These are phyloP conservation scores for Drosophila fulvimacula DNA, from an alignment of 2,888 invertebrate species.

Conservation along the genomic window DNA sequence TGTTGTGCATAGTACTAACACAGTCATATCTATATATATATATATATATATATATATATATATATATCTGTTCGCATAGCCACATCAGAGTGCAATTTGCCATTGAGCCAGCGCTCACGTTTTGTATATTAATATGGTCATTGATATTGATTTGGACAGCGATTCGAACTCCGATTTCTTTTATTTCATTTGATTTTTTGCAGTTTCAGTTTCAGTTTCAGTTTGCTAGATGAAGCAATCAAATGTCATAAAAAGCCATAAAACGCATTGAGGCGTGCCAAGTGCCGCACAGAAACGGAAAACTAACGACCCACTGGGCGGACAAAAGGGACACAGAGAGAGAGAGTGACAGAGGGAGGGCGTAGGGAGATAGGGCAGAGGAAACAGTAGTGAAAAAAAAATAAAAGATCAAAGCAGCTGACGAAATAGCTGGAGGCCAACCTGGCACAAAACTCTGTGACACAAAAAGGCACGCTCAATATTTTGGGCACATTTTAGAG, in stretches of 20 bases:
- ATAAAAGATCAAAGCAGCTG: slow-evolving; percentile 64
- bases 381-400: slow-evolving; percentile 15
- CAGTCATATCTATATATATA: neutral
- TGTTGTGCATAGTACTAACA: slow-evolving; percentile 13
- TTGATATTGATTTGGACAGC: slow-evolving; percentile 57
- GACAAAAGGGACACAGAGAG: slow-evolving; percentile 22
- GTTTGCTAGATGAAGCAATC: slow-evolving; percentile 48
- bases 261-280: slow-evolving; percentile 70
- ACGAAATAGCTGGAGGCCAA: slow-evolving; percentile 48
- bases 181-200: neutral
- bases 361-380: neutral
- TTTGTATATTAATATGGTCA: slow-evolving; percentile 68
- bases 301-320: slow-evolving; percentile 46
- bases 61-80: neutral
- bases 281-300: slow-evolving; percentile 45
- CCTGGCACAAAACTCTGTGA: slow-evolving; percentile 43
- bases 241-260: slow-evolving; percentile 54
- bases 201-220: slow-evolving; percentile 9
- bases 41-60: neutral
- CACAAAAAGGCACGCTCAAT: slow-evolving; percentile 26
- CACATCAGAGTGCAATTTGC: slow-evolving; percentile 28
- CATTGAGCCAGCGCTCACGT: slow-evolving; percentile 48
- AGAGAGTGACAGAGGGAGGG: neutral
- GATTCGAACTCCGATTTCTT: slow-evolving; percentile 23
- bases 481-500: slow-evolving; percentile 28